Base-by-base conservation (phyloP, 1,140 invertebrate genomes). In the Drosophila bocki region DNA sequence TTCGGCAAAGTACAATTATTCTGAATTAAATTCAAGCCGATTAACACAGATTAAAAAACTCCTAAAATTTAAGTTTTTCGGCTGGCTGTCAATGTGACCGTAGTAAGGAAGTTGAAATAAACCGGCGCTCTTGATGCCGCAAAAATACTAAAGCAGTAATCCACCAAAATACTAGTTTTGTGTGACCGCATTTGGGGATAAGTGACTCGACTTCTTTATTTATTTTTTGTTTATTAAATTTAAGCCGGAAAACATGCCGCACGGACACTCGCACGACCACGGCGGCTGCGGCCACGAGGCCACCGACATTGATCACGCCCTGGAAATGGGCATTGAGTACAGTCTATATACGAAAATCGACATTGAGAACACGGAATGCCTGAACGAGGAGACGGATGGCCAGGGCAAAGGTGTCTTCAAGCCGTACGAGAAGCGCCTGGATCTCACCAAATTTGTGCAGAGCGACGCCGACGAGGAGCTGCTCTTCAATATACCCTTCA, bases 401-500 rank as follows among this genome's bases (percentile, higher is more conserved):
- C 96, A 97, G 35, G 98, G 97, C 48, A 97, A 96, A 93, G 94
- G 93, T 37, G 96, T 99, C 11, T 99, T 99, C 83, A 99, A 98
- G 93, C 94, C 97, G 0, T 99, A 98, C 96, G 97, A 98, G 85
- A 95, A 97, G 53, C 94, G 98, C 75, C 92, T 97, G 29, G 95
- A 97, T 88, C 95, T 94, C 1, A 77, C 68, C 5, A 80, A 88
- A 97, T 98, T 94, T 95, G 98, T 99, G 1, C 96, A 99, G 94
- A 99, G 98, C 94, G 98, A 99, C 95, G 96, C 95, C 12, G 98
- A 99, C 94, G 96, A 97, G 93, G 98, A 99, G 94, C 93, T 99
- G 7, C 93, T 99, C 1, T 98, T 99, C 91, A 99, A 99, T 93
- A 98, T 99, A 87, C 98, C 98, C 63, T 99, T 99, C 92, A 98